Base-by-base conservation (phyloP, 2,888 invertebrate species). In the Coronaproctus castanopsis region DNA sequence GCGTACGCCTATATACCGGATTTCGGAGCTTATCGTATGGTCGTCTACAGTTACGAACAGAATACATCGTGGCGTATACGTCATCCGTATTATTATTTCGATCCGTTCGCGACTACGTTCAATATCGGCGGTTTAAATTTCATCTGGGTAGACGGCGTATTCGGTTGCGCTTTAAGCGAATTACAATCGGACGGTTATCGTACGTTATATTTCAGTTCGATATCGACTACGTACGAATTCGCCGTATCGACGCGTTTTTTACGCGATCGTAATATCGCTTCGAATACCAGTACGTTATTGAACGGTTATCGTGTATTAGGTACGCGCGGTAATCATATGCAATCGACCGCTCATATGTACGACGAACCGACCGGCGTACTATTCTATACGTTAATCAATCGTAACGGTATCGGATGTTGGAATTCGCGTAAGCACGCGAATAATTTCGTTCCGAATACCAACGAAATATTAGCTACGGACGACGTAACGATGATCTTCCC, bases 81-180 rank as follows among this genome's bases (percentile, higher is more conserved):
- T 62, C 87, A 88, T 68, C 85, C 87, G 69, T 75, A 75, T 49
- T 88, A 80, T 73, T 81, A 76, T 67, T 84, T 85, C 0, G 84
- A 85, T 66, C 85, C 85, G 0, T 67, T 85, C 1, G 82, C 85
- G 1, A 78, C 85, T 0, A 80, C 82, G 65, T 88, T 82, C 67
- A 80, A 82, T 61, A 72, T 87, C 0, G 83, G 84, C 62, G 84
- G 82, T 1, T 67, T 85, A 82, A 81, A 82, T 63, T 88, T 87
- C 67, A 83, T 85, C 67, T 88, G 87, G 87, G 84, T 84, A 0
- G 87, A 88, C 69, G 87, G 87, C 1, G 77, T 87, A 0, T 87
- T 87, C 66, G 84, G 82, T n/a, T 69, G 87, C 64, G 80, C 85
- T 0, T 68, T 86, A 53, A 79, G 82, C n/a, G 80, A 81, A 2